phyloP scores from a whole-genome alignment of 2,113 vertebrate species.

The Coturnix japonica region DNA sequence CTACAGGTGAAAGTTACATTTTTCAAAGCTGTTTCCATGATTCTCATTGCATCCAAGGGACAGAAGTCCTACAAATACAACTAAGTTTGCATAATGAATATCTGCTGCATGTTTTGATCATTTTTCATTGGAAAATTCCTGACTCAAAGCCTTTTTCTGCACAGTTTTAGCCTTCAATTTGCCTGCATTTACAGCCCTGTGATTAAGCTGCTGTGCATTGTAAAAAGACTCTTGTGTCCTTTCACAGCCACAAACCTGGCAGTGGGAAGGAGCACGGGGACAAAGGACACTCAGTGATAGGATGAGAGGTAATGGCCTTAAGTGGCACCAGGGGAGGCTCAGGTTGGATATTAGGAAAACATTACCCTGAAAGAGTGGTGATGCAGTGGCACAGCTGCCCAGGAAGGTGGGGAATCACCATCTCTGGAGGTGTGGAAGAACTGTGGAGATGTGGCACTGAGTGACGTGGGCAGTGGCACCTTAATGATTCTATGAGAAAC shows the following conservation, averaged over 20 bases:
- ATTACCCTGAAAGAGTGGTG: background rate
- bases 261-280: background rate
- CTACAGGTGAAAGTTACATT: background rate
- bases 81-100: background rate
- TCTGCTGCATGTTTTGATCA: background rate
- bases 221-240: background rate
- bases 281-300: background rate
- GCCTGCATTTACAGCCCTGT: background rate
- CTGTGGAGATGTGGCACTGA: too few relatives aligned
- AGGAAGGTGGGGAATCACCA: too few relatives aligned
- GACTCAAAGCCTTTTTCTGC: background rate
- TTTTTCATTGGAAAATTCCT: background rate
- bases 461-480: too few relatives aligned
- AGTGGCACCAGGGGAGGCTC: background rate
- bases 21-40: background rate
- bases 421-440: too few relatives aligned
- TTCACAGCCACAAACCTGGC: background rate
- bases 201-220: background rate
- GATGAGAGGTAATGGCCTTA: background rate
- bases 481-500: background rate
- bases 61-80: background rate
- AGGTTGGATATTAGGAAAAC: background rate
- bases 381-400: background rate
- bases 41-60: background rate
- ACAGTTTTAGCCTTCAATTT: background rate